A percentile compares a stretch with the other conserved stretches of the same genome.
Evolutionary conservation across 2,113 vertebrate species (phyloP).

Genomic region (Pseudois nayaur): DNA sequence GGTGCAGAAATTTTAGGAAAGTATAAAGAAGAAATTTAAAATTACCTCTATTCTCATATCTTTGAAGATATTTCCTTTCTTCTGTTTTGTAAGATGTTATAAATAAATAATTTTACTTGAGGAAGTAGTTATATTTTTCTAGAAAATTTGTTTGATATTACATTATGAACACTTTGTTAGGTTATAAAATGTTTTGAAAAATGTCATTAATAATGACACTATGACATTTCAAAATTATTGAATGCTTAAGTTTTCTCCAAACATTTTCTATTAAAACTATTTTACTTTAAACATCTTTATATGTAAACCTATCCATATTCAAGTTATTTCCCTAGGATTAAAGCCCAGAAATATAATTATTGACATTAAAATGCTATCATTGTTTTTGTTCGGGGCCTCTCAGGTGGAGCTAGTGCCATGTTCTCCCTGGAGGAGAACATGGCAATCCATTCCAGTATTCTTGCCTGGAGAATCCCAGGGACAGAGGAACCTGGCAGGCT

Average conservation of each 20-base stretch:
- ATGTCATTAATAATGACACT: neutral
- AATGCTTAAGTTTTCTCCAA: neutral
- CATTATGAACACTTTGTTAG: neutral
- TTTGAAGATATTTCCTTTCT: conserved; percentile 21
- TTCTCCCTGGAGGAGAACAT: neutral
- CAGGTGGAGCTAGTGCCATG: neutral
- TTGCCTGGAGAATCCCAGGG: neutral
- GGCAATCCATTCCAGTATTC: neutral
- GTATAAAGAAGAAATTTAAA: conserved; percentile 24
- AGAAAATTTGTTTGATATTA: conserved; percentile 3
- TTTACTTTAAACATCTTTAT: neutral
- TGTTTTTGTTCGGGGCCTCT: neutral
- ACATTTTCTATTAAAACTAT: neutral
- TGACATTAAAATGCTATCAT: neutral
- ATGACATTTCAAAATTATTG: neutral
- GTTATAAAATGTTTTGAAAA: neutral
- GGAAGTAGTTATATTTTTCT: neutral
- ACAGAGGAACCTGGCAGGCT: neutral
- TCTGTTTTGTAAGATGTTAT: neutral
- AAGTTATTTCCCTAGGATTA: neutral
- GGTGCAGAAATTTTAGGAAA: neutral
- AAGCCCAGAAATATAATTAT: neutral
- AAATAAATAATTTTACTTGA: neutral
- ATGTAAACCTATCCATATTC: neutral
- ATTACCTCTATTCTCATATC: neutral